Evolutionary conservation across 2,113 vertebrate species (phyloP).

Genomic region (Ovibos moschatus): DNA sequence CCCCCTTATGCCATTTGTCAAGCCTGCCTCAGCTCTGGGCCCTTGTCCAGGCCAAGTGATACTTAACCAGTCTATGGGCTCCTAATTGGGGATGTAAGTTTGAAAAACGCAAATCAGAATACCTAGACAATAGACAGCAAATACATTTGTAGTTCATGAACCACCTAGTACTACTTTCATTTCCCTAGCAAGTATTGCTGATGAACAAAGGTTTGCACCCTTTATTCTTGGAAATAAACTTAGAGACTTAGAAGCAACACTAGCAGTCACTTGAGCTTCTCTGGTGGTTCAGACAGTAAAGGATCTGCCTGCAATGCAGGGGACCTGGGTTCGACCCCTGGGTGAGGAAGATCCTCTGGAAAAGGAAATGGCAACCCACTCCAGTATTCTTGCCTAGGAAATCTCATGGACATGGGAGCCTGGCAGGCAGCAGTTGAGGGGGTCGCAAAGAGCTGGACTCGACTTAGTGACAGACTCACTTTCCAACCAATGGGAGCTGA

Average conservation of each 20-base stretch:
- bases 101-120: not conserved
- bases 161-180: not conserved
- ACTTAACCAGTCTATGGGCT: not conserved
- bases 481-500: not conserved
- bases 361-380: not conserved
- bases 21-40: not conserved
- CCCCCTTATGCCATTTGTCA: not conserved
- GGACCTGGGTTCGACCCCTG: not conserved
- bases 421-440: not conserved
- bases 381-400: not conserved
- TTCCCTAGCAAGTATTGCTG: not conserved
- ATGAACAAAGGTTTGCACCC: not conserved
- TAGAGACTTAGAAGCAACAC: not conserved
- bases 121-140: not conserved
- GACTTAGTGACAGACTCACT: not conserved
- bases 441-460: not conserved
- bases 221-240: not conserved
- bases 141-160: not conserved
- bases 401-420: not conserved
- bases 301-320: not conserved
- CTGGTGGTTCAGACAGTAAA: not conserved
- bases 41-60: not conserved
- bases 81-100: not conserved
- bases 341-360: not conserved
- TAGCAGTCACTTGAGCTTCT: not conserved